Evolutionary conservation across 2,113 vertebrate species (phyloP), one percentile per base, ranked within the genome.

Genomic region (Cephalopterus ornatus): DNA sequence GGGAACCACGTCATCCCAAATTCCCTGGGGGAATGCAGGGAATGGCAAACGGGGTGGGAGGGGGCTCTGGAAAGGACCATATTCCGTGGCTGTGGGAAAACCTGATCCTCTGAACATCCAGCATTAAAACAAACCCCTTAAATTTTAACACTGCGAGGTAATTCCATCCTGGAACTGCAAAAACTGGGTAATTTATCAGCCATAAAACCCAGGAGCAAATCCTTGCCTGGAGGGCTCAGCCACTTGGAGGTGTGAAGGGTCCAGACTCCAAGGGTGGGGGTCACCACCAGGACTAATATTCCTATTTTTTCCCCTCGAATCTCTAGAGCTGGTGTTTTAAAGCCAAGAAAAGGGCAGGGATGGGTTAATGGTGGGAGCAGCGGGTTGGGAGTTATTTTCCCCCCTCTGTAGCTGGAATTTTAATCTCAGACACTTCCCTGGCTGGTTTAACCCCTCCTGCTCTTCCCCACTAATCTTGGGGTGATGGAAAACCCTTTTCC

Each of bases 121-220:
- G 93, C 93, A 47, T 91, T 89, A 90, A 95, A 96, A 83, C 92
- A 94, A 91, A 17, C 37, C 35, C 50, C 88, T 97, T 93, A 94
- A 97, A 92, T 97, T 30, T 42, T 41, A 98, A 97, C 97, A 97
- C 93, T 94, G 92, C 1, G 85, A 58, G 78, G 96, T 93, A 97
- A 97, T 96, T 93, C 95, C 93, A 96, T 17, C 92, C 92, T 74
- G 59, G 91, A 98, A 97, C 94, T 72, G 84, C 53, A 63, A 67
- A 85, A 27, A 41, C 66, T 61, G 96, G 46, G 65, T 84, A 42
- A 50, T 63, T 92, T 77, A 50, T 74, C 73, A 41, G 89, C 76
- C 89, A n/a, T 83, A 58, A 96, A 95, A 96, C 72, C 59, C 78
- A 79, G 89, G 78, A 95, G 82, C 76, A 93, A 93, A 95, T 88